These are phyloP conservation scores for Vanessa atalanta DNA, from an alignment of 1,140 invertebrate genomes.

Conservation along the genomic window DNA sequence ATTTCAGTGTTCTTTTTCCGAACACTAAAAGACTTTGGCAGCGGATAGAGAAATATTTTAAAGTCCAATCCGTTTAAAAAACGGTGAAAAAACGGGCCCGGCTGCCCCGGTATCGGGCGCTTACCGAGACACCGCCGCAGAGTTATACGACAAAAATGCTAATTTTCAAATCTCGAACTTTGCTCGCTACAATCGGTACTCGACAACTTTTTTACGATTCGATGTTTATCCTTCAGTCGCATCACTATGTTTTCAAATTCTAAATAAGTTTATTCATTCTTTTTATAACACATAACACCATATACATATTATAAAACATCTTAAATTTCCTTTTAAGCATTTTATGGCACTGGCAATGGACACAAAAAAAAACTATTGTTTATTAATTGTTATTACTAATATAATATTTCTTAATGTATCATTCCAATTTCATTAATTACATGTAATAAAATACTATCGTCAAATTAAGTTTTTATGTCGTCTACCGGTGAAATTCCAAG, in stretches of 20 bases:
- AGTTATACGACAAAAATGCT: conserved; percentile 80
- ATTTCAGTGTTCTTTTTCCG: conserved; percentile 45
- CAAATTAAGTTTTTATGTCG: conserved; percentile 16
- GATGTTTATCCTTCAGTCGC: conserved; percentile 49
- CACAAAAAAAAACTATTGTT: not conserved
- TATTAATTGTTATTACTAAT: not conserved
- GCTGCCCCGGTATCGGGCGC: conserved; percentile 68
- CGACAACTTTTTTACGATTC: conserved; percentile 51
- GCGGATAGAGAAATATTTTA: conserved; percentile 73
- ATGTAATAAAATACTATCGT: conserved; percentile 3
- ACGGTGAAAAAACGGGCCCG: conserved; percentile 56
- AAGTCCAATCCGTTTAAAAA: conserved; percentile 72
- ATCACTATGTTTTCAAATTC: not conserved
- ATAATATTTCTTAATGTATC: not conserved
- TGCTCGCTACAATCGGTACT: conserved; percentile 55
- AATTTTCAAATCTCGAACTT: conserved; percentile 77
- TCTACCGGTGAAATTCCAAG: conserved; percentile 25
- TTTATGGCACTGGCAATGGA: not conserved
- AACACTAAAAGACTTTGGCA: conserved; percentile 55
- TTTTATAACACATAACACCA: not conserved
- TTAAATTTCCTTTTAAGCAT: not conserved
- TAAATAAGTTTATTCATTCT: not conserved
- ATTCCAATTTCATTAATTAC: conserved; percentile 1
- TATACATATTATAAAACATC: too few species aligned
- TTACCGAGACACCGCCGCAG: conserved; percentile 71